phyloP scores from a whole-genome alignment of 2,888 invertebrate species.

The Lumbricus terrestris region DNA sequence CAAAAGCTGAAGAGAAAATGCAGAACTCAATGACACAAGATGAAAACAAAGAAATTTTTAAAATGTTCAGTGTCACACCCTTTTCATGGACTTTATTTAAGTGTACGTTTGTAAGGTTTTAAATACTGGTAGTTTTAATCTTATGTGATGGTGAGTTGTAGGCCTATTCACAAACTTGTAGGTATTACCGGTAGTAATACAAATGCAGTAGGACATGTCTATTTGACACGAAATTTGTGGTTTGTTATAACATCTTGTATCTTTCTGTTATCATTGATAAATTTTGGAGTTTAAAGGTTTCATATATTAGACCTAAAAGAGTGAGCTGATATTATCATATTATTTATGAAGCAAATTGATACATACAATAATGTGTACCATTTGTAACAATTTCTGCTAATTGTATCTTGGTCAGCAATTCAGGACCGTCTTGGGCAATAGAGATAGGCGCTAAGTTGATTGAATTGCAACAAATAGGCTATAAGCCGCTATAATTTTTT shows the following conservation, averaged over 20 bases:
- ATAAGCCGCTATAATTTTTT: too few species aligned
- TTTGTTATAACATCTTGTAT: not conserved
- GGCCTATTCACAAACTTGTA: not conserved
- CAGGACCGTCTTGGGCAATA: too few species aligned
- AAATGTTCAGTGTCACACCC: not conserved
- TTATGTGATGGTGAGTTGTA: not conserved
- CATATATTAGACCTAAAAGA: not conserved
- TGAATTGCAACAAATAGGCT: too few species aligned
- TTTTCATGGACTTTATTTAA: not conserved
- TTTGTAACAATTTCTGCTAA: too few species aligned
- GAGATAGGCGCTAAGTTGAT: too few species aligned
- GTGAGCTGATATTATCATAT: not conserved
- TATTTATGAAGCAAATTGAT: too few species aligned
- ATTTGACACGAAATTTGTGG: not conserved
- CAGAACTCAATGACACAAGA: not conserved
- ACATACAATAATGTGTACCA: too few species aligned
- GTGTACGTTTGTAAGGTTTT: not conserved
- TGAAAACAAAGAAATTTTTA: conserved; percentile 7
- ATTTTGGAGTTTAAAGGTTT: not conserved
- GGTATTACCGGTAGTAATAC: not conserved
- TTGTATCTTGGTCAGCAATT: too few species aligned
- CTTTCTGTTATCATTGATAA: not conserved
- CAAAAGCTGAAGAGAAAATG: conserved; percentile 24
- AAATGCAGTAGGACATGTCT: not conserved
- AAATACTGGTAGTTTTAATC: not conserved